Conservation (phyloP, 2,113 vertebrate genomes). For the Copsychus sechellarum region DNA sequence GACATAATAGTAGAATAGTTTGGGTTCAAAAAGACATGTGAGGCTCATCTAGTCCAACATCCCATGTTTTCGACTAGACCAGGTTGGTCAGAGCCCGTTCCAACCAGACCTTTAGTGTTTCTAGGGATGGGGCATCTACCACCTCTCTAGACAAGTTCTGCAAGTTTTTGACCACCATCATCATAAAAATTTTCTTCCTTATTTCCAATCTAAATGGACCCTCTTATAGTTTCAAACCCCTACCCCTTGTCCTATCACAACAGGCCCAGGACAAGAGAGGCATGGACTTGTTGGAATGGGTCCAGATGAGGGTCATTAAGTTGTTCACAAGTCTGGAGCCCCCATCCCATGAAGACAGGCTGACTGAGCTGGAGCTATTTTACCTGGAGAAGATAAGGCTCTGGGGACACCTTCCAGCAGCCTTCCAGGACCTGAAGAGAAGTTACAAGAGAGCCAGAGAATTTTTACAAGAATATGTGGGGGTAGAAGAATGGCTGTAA, state of each 20-base stretch:
- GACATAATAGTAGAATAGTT: neutral
- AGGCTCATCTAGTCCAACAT: neutral
- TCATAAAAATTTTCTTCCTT: neutral
- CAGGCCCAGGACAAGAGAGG: neutral
- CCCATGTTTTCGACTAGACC: neutral
- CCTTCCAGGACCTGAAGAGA: neutral
- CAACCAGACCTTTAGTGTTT: neutral
- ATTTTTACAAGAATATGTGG: neutral
- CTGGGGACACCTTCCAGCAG: neutral
- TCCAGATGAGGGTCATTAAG: neutral
- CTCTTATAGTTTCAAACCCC: neutral
- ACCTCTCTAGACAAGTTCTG: neutral
- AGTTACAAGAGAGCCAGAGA: neutral
- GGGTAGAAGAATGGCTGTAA: neutral
- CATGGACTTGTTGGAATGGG: accelerated
- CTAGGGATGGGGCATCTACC: neutral
- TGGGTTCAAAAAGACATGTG: neutral
- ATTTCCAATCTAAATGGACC: neutral
- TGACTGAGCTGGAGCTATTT: accelerated
- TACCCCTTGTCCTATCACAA: too few relatives aligned
- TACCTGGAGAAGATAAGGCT: neutral
- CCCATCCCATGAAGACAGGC: neutral
- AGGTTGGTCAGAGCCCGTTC: neutral
- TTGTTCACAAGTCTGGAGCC: neutral
- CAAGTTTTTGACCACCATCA: neutral